Evolutionary conservation across 1,140 invertebrate genomes (phyloP), one percentile per base, ranked within the genome.

Genomic region (Druon quercuslanigerum): DNA sequence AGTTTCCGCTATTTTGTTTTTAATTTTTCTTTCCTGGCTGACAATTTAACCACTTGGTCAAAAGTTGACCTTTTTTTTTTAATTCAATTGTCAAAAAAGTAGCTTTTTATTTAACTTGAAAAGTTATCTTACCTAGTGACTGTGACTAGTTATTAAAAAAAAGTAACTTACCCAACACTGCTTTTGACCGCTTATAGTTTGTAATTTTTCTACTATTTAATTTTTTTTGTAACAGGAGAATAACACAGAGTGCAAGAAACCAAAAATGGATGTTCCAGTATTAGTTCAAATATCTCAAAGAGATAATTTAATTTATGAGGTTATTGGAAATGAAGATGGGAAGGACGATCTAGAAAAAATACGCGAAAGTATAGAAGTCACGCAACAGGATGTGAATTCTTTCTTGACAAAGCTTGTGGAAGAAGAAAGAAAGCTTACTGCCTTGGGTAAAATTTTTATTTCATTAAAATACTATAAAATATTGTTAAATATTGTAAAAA

Each of bases 241-340:
- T 14, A 25, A 33, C 0, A 19, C 14, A 33, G 57, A 60, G 6
- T 11, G 14, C 13, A 66, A 66, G 40, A 40, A 33, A 8, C 60
- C n/a, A 66, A 66, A 66, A 66, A 66, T 66, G 60, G 60, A 66
- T 5, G 25, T 66, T n/a, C 60, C 60, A 25, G 9, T 40, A 16
- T 8, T 66, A 14, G 25, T 66, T 66, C 60, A 66, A 66, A 33
- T 66, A 33, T 40, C 25, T 1, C 33, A n/a, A 40, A 33, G 60
- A 40, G 60, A 66, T 16, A 25, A 66, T 66, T n/a, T 66, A 40
- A 66, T 66, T 66, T 66, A 66, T 33, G 60, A 66, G n/a, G n/a
- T 6, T 11, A 66, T 66, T n/a, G 60, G 60, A 8, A 66, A 40
- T 40, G 25, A 66, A 66, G 14, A 16, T 40, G 33, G 25, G 2